A percentile compares a stretch with the other conserved stretches of the same genome.
These are phyloP conservation scores for Odocoileus virginianus DNA, from an alignment of 2,113 vertebrate species.

Conservation along the genomic window DNA sequence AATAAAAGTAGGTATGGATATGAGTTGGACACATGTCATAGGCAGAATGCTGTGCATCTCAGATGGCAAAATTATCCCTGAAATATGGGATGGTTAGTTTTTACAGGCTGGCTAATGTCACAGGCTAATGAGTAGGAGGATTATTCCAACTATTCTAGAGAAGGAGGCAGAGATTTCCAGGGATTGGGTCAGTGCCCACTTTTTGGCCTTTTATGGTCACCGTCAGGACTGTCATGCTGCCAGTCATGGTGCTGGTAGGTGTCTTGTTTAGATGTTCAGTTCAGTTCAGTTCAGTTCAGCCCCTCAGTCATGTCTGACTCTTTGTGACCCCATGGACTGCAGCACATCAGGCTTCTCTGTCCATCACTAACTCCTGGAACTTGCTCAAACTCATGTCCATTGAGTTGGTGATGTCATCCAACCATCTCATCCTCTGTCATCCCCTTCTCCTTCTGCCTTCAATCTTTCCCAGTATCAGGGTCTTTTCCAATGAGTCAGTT, in stretches of 20 bases:
- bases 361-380: background rate
- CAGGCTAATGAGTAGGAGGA: background rate
- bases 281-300: background rate
- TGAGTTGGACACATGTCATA: background rate
- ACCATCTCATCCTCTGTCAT: background rate
- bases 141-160: background rate
- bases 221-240: background rate
- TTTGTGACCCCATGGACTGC: background rate
- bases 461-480: background rate
- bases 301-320: fast-evolving
- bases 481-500: background rate
- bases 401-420: background rate
- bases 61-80: background rate
- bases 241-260: background rate
- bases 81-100: background rate
- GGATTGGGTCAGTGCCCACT: background rate
- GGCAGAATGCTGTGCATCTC: background rate
- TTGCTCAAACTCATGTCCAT: background rate
- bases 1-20: background rate
- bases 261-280: background rate
- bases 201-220: background rate
- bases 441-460: background rate
- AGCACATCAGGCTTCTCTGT: background rate
- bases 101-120: background rate
- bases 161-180: background rate